Conservation (phyloP, 2,888 invertebrate genomes). For the Oscheius sp. region DNA sequence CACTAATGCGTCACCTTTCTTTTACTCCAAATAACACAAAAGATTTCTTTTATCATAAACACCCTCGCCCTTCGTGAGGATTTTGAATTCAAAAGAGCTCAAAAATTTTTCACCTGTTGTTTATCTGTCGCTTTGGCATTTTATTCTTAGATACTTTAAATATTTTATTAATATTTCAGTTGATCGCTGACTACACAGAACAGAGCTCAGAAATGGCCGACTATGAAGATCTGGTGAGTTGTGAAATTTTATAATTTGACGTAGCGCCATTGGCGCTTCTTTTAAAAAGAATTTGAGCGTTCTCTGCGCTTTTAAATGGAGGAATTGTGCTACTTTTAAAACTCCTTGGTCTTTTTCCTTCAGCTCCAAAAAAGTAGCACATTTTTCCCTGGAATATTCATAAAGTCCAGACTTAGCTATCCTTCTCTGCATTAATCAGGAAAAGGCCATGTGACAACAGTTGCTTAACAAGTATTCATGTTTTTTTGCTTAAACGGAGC, state of each 20-base stretch:
- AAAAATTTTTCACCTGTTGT: background rate
- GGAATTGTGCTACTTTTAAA: too few relatives aligned
- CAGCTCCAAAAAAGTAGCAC: too few relatives aligned
- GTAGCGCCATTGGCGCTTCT: too few relatives aligned
- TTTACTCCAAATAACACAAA: background rate
- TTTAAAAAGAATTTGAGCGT: too few relatives aligned
- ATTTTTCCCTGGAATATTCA: background rate
- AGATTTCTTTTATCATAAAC: too few relatives aligned
- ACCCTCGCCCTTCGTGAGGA: too few relatives aligned
- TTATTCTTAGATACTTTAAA: background rate
- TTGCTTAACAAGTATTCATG: conserved; percentile 5
- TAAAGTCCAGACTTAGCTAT: background rate
- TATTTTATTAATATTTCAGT: background rate
- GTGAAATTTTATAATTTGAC: too few relatives aligned
- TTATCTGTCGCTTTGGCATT: background rate
- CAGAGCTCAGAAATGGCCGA: conserved; percentile 11
- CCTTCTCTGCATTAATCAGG: background rate
- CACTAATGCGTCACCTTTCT: conserved; percentile 1
- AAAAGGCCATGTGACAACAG: background rate
- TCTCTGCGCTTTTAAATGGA: too few relatives aligned
- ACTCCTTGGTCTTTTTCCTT: too few relatives aligned
- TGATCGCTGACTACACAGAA: background rate
- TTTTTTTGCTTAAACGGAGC: background rate
- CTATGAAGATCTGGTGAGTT: conserved; percentile 32
- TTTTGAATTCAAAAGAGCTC: too few relatives aligned